phyloP scores from a whole-genome alignment of 2,888 invertebrate species.

The Phalera bucephala region DNA sequence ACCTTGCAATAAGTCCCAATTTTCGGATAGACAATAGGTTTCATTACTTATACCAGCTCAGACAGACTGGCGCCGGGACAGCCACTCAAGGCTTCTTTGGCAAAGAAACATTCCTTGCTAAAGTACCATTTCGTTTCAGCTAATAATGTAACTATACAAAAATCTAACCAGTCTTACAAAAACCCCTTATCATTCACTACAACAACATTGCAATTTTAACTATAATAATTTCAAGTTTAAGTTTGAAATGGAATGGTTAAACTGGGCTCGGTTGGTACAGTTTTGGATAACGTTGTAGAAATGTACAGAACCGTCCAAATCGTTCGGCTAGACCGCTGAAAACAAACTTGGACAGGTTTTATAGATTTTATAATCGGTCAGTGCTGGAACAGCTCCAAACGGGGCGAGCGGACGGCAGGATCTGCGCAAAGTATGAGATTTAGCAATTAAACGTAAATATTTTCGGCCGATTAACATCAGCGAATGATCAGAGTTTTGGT shows the following conservation, averaged over 20 bases:
- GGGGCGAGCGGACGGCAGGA: slow-evolving; percentile 15
- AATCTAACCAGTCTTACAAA: no score
- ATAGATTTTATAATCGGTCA: slow-evolving; percentile 73
- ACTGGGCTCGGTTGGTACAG: no score
- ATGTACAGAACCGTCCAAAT: slow-evolving; percentile 40
- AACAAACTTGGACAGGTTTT: slow-evolving; percentile 66
- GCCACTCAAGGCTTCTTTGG: not conserved
- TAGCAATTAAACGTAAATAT: slow-evolving; percentile 2
- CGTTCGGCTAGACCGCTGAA: slow-evolving; percentile 33
- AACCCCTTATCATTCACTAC: no score
- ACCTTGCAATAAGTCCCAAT: no score
- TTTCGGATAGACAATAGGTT: no score
- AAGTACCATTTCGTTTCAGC: no score
- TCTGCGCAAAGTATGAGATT: slow-evolving; percentile 13
- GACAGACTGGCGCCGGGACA: not conserved
- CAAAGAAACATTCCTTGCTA: not conserved
- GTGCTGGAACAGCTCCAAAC: slow-evolving; percentile 61
- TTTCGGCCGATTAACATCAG: no score
- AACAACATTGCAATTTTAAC: no score
- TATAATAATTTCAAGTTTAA: no score
- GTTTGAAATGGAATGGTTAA: no score
- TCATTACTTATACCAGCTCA: not conserved
- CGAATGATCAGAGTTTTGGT: no score
- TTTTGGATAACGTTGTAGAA: slow-evolving; percentile 29
- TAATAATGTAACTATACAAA: no score